Base-by-base conservation (phyloP, 2,113 vertebrate species). In the Petroica traversi region DNA sequence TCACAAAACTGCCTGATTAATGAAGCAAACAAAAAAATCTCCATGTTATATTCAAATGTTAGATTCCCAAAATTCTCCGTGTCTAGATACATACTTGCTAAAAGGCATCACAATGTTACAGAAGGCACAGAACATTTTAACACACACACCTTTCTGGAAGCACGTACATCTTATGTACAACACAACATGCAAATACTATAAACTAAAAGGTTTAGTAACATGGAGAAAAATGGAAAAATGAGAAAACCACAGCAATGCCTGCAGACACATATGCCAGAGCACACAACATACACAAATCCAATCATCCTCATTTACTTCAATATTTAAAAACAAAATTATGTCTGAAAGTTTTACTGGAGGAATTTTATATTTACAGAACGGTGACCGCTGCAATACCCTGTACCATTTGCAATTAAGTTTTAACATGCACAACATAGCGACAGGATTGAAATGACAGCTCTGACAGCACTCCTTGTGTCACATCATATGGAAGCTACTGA, bases 401-500 rank as follows among this genome's bases (percentile, higher is more conserved):
- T 36, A 72, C 91, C 79, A 85, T 71, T 94, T 93, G 85, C 92
- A 90, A 93, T 94, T 93, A 93, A 38, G 68, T 94, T 96, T 96
- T 93, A 94, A 72, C 82, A 94, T 77, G 82, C 82, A 86, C 40
- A 96, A 90, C 93, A 74, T 11, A 93, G 93, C 23, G 57, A 83
- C 93, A 90, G 85, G 76, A 68, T 29, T 84, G 88, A 92, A 94
- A 59, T 93, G 94, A 96, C 94, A 96, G 95, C 90, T 97, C 95
- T 97, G 93, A 94, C 93, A 96, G 95, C 92, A 4, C 93, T 97
- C 92, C 95, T 96, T 97, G 94, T 96, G 94, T 96, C 94, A 93
- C 93, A 93, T 96, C 95, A 96, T 92, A 96, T 96, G 96, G 95
- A 93, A 96, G 88, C 90, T 61, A 93, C 85, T 75, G 79, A 95